phyloP scores from a whole-genome alignment of 2,113 vertebrate species.

The Oenanthe melanoleuca region DNA sequence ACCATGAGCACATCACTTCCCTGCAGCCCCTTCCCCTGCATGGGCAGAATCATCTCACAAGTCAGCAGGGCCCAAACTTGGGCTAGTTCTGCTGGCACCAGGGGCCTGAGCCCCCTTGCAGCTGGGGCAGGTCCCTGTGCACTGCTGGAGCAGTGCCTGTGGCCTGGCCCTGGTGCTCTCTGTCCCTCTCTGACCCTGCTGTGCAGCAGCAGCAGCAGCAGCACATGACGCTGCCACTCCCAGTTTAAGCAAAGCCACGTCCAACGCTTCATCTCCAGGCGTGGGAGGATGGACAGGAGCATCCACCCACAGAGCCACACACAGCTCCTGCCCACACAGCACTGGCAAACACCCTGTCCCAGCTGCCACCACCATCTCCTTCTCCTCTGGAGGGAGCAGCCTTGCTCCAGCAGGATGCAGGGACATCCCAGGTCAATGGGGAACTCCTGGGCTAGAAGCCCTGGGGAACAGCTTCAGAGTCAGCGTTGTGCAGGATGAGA shows the following conservation, averaged over 20 bases:
- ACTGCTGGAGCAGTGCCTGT: accelerated
- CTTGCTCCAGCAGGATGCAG: neutral
- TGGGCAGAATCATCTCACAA: neutral
- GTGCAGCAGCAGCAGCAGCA: neutral
- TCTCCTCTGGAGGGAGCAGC: neutral
- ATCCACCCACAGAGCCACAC: conserved; percentile 33
- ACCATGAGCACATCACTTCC: neutral
- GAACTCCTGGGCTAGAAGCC: neutral
- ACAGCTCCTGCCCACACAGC: neutral
- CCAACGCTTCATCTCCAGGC: neutral
- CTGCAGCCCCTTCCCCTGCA: neutral
- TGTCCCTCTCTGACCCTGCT: neutral
- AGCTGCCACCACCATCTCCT: neutral
- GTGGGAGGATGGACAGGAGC: neutral
- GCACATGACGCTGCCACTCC: neutral
- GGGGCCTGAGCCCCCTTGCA: neutral
- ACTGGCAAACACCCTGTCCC: neutral
- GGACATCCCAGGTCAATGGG: neutral
- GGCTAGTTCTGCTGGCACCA: neutral
- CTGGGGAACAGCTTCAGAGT: accelerated
- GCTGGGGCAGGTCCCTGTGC: neutral
- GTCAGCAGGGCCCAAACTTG: accelerated
- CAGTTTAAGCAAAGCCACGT: neutral
- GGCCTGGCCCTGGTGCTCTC: neutral
- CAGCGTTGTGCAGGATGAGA: neutral